Percentiles rank a stretch among this genome's conserved stretches.
Conservation (phyloP, 2,797 vertebrate genomes). For the Liasis olivaceus region DNA sequence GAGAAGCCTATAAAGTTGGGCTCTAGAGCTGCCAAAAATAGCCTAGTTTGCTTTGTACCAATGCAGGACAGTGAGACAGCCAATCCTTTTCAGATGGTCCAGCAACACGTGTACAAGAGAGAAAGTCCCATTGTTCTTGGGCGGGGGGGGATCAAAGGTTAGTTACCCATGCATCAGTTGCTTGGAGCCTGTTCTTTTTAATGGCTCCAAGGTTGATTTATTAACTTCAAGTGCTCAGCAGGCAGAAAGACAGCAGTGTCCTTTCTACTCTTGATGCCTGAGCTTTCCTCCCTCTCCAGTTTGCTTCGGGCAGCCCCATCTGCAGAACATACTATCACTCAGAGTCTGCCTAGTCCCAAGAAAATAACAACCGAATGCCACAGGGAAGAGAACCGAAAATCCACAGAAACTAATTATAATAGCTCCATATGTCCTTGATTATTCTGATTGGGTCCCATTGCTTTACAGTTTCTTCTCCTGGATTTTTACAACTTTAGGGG, state of each 20-base stretch:
- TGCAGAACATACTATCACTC: background rate
- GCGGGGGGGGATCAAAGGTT: slow-evolving; percentile 18
- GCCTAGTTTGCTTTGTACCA: background rate
- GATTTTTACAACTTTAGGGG: background rate
- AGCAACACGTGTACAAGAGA: slow-evolving; percentile 12
- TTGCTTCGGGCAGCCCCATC: background rate
- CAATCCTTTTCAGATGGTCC: slow-evolving; percentile 4
- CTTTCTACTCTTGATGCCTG: background rate
- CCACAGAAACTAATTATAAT: background rate
- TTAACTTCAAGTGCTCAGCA: slow-evolving; percentile 20
- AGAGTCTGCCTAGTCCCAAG: background rate
- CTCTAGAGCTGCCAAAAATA: background rate
- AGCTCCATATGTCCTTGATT: background rate
- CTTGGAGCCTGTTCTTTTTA: slow-evolving; percentile 11
- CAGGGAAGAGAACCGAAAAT: background rate
- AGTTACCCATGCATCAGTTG: slow-evolving; percentile 13
- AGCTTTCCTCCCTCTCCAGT: background rate
- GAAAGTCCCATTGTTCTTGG: slow-evolving; percentile 21
- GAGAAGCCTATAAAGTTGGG: background rate
- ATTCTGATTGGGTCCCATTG: background rate
- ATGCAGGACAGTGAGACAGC: background rate
- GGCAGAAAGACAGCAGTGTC: slow-evolving; percentile 7
- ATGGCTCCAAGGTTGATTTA: slow-evolving; percentile 30
- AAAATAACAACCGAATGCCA: background rate
- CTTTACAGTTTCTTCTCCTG: background rate